Evolutionary conservation across 2,113 vertebrate genomes (phyloP).

Genomic region (Crocuta crocuta): DNA sequence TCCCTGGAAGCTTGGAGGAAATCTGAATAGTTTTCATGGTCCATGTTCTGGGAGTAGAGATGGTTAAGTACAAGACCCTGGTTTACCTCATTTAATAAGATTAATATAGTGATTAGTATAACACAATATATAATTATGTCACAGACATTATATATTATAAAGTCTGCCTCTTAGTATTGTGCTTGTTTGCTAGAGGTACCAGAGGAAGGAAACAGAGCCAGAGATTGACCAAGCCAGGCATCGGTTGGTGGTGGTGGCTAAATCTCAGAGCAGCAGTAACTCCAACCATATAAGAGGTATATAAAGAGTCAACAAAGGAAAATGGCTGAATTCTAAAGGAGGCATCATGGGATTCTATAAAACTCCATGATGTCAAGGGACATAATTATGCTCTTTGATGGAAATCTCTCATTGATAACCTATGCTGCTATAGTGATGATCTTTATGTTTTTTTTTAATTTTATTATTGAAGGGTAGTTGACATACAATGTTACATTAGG

Average conservation of each 20-base stretch:
- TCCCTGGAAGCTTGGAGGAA: not conserved
- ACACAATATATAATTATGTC: not conserved
- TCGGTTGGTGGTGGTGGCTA: not conserved
- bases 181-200: not conserved
- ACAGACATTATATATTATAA: not conserved
- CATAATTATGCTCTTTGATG: not conserved
- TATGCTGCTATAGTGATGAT: not conserved
- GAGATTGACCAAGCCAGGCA: not conserved
- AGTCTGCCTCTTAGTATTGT: not conserved
- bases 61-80: not conserved
- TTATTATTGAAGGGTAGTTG: not conserved
- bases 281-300: not conserved
- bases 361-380: not conserved
- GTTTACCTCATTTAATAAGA: not conserved
- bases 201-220: not conserved
- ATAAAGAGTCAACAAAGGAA: not conserved
- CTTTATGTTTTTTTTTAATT: not conserved
- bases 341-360: not conserved
- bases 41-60: not conserved
- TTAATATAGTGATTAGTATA: not conserved
- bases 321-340: not conserved
- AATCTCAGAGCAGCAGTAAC: not conserved
- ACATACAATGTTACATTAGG: not conserved
- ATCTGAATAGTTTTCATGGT: not conserved
- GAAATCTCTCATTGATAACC: not conserved